phyloP scores from a whole-genome alignment of 1,140 invertebrate genomes.

The Caenorhabditis brenneri region DNA sequence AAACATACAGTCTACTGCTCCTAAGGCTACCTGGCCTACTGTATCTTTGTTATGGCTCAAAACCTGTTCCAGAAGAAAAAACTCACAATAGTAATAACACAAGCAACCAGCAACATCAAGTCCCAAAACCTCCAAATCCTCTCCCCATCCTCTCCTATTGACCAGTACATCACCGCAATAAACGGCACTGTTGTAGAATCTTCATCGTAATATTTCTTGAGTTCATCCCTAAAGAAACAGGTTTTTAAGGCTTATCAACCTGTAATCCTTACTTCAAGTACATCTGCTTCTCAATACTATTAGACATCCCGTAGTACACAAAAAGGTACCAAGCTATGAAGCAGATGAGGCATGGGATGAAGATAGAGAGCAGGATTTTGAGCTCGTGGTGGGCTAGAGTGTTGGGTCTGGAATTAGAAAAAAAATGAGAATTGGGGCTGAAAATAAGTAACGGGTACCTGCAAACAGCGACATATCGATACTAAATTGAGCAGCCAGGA shows the following conservation, averaged over 20 bases:
- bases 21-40: too few species aligned
- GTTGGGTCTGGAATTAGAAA: background rate
- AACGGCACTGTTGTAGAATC: background rate
- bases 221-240: background rate
- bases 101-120: background rate
- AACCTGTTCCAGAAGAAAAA: too few species aligned
- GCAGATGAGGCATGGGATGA: background rate
- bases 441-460: background rate
- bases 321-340: background rate
- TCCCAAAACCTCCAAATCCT: conserved; percentile 27
- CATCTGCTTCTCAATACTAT: conserved; percentile 4
- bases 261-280: background rate
- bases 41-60: too few species aligned
- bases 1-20: too few species aligned
- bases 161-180: conserved; percentile 4
- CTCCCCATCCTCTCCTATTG: background rate
- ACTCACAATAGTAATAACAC: conserved; percentile 15
- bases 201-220: background rate
- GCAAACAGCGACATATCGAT: conserved; percentile 1
- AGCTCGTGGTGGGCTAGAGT: background rate
- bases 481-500: conserved; percentile 10
- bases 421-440: background rate
- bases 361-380: background rate
- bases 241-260: background rate
- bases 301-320: background rate